Percentiles rank a stretch among this genome's conserved stretches.
These are phyloP conservation scores for Meloidogyne chitwoodi DNA, from an alignment of 1,140 invertebrate genomes.

Conservation along the genomic window DNA sequence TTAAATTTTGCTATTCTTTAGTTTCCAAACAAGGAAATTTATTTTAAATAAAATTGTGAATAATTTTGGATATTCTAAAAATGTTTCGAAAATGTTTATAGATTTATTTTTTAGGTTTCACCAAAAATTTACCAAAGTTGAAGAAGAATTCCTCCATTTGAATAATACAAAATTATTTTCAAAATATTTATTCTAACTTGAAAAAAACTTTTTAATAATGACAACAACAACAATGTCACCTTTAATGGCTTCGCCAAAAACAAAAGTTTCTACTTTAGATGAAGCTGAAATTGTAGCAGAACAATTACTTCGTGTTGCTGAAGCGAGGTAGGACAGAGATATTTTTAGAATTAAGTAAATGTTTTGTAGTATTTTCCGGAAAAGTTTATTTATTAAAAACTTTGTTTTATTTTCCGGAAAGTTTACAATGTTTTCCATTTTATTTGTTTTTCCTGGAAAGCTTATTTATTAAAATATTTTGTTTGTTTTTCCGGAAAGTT, in stretches of 20 bases:
- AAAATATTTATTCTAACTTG: too few species aligned
- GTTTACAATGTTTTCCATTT: too few species aligned
- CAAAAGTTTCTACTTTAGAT: not conserved
- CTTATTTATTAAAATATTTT: too few species aligned
- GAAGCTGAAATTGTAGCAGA: not conserved
- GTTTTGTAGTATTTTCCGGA: not conserved
- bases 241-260: not conserved
- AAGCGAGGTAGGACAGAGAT: not conserved
- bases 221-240: not conserved
- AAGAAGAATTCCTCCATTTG: too few species aligned
- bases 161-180: too few species aligned
- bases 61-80: too few species aligned
- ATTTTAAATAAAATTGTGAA: too few species aligned
- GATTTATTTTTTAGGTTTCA: not conserved
- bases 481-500: too few species aligned
- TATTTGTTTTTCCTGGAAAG: too few species aligned
- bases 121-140: too few species aligned
- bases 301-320: slow-evolving; percentile 9
- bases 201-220: not conserved
- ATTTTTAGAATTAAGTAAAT: not conserved
- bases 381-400: not conserved
- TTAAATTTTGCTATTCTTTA: not conserved
- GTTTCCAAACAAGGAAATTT: not conserved
- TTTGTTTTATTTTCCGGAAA: not conserved
- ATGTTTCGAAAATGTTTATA: too few species aligned